These are phyloP conservation scores for Drosophila nigrodunni DNA, from an alignment of 1,140 invertebrate species.

Conservation along the genomic window DNA sequence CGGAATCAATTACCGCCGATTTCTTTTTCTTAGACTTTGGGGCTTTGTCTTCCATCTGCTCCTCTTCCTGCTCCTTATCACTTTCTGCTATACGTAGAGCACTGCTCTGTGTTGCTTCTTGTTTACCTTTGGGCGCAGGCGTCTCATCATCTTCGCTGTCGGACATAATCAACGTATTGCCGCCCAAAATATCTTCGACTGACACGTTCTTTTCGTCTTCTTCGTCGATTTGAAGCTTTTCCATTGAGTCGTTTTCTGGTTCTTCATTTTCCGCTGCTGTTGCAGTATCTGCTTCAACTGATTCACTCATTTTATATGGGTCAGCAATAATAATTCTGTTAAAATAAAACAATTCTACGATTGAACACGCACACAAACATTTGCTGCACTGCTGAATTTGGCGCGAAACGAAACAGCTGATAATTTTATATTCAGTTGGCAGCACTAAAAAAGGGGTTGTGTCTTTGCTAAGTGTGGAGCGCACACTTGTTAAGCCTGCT, in stretches of 20 bases:
- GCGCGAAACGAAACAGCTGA: conserved; percentile 59
- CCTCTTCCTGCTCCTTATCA: conserved; percentile 2
- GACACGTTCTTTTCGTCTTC: conserved; percentile 72
- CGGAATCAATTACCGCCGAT: conserved; percentile 35
- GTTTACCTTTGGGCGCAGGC: neutral
- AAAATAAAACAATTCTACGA: conserved; percentile 49
- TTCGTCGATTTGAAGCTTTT: conserved; percentile 67
- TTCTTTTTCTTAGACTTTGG: conserved; percentile 18
- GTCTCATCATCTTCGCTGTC: conserved; percentile 68
- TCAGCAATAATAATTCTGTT: conserved; percentile 44
- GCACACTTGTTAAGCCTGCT: neutral
- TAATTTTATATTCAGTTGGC: conserved; percentile 10
- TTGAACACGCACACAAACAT: conserved; percentile 50
- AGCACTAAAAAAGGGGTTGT: conserved; percentile 13
- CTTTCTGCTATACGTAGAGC: conserved; percentile 16
- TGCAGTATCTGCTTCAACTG: conserved; percentile 62
- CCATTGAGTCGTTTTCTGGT: conserved; percentile 62
- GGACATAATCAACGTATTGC: conserved; percentile 70
- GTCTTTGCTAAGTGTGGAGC: neutral
- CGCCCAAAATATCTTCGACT: conserved; percentile 72
- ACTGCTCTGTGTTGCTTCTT: conserved; percentile 29
- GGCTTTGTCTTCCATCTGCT: neutral
- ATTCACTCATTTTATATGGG: conserved; percentile 68
- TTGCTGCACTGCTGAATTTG: conserved; percentile 48
- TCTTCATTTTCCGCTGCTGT: conserved; percentile 61